These are phyloP conservation scores for Camptogramma bilineatum DNA, from an alignment of 2,888 invertebrate genomes.

Conservation along the genomic window DNA sequence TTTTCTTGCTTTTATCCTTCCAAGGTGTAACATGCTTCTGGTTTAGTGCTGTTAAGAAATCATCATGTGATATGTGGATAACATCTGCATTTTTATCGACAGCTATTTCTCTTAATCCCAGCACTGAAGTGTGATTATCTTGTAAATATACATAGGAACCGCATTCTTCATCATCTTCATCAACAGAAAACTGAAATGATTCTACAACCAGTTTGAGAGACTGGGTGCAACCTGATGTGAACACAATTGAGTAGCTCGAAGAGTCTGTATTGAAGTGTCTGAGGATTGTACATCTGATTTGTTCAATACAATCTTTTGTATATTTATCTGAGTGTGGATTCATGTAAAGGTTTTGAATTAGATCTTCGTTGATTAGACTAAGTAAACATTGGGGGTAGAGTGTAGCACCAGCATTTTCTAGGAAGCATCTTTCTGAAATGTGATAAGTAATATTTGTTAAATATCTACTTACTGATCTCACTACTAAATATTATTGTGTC, in stretches of 20 bases:
- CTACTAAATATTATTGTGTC: not conserved
- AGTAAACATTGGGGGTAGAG: slow-evolving; percentile 92
- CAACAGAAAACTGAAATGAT: slow-evolving; percentile 87
- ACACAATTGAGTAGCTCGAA: slow-evolving; percentile 94
- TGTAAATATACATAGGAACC: slow-evolving; percentile 92
- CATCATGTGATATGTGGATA: slow-evolving; percentile 84
- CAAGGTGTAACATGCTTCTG: slow-evolving; percentile 37
- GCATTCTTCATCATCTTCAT: slow-evolving; percentile 55
- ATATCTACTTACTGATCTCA: not conserved
- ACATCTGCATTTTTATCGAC: slow-evolving; percentile 81
- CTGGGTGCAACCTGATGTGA: slow-evolving; percentile 97
- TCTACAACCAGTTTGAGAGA: slow-evolving; percentile 94
- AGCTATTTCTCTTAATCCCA: slow-evolving; percentile 94
- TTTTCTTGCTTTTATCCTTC: slow-evolving; percentile 53
- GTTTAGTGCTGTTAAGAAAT: slow-evolving; percentile 77
- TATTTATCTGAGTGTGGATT: slow-evolving; percentile 96
- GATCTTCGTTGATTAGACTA: slow-evolving; percentile 86
- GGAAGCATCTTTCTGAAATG: slow-evolving; percentile 89
- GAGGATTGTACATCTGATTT: slow-evolving; percentile 93
- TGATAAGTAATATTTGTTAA: slow-evolving; percentile 5
- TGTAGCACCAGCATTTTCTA: slow-evolving; percentile 96
- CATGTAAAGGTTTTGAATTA: slow-evolving; percentile 90
- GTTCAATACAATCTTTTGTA: slow-evolving; percentile 94
- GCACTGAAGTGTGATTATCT: slow-evolving; percentile 98
- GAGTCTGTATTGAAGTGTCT: slow-evolving; percentile 92